phyloP scores from a whole-genome alignment of 2,113 vertebrate genomes.

The Chelonoidis abingdonii region DNA sequence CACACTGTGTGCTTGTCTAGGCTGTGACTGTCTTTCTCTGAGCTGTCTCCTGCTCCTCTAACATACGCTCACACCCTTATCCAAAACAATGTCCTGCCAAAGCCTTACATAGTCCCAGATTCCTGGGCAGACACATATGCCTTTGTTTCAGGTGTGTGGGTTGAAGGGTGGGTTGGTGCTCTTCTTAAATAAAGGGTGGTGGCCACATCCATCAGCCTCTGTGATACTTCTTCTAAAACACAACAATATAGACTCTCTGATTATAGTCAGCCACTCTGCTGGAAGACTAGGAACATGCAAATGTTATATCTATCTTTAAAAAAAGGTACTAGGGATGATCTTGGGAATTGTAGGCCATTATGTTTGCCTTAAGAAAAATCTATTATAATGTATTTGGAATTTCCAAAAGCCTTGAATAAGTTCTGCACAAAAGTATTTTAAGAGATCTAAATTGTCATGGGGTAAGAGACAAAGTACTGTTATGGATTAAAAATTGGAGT shows the following conservation, averaged over 20 bases:
- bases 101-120: background rate
- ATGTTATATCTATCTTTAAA: background rate
- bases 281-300: background rate
- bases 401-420: background rate
- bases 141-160: background rate
- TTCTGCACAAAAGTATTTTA: background rate
- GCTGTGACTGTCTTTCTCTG: background rate
- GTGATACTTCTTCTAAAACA: background rate
- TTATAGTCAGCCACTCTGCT: background rate
- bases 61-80: background rate
- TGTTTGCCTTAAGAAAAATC: background rate
- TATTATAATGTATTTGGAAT: background rate
- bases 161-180: background rate
- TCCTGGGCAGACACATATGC: background rate
- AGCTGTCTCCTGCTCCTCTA: background rate
- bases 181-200: background rate
- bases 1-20: background rate
- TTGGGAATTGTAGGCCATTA: background rate
- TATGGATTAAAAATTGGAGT: conserved; percentile 17
- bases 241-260: background rate
- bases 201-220: background rate
- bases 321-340: background rate
- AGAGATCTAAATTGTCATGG: background rate
- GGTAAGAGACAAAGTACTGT: conserved; percentile 1
- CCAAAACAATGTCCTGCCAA: background rate